phyloP scores from a whole-genome alignment of 2,888 invertebrate species.

The Lacanobia wlatinum region DNA sequence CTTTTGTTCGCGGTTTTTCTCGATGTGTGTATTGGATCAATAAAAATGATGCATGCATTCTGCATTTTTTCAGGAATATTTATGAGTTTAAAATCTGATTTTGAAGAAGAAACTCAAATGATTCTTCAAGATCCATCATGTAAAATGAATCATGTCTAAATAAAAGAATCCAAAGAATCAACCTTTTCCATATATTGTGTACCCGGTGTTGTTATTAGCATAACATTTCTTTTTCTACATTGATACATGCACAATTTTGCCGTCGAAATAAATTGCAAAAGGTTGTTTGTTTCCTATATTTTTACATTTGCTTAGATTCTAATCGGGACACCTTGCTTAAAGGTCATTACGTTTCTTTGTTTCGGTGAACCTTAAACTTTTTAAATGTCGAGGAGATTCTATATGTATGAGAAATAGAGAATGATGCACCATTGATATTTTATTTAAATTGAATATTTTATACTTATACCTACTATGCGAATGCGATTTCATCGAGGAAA shows the following conservation, averaged over 20 bases:
- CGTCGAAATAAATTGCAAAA: constrained; percentile 31
- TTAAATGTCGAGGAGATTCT: constrained; percentile 55
- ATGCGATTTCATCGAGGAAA: too few relatives aligned
- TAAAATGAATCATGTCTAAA: neutral
- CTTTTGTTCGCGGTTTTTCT: constrained; percentile 58
- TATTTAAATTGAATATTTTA: neutral
- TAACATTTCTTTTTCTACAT: constrained; percentile 1
- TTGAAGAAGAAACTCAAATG: neutral
- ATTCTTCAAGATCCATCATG: neutral
- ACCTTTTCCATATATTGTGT: neutral
- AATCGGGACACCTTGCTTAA: constrained; percentile 75
- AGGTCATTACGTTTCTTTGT: constrained; percentile 72
- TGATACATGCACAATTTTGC: constrained; percentile 24
- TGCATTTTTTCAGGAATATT: constrained; percentile 13
- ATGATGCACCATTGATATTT: constrained; percentile 23
- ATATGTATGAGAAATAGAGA: constrained; percentile 10
- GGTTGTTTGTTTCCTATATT: constrained; percentile 56
- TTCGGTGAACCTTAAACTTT: constrained; percentile 59
- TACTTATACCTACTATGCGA: too few relatives aligned
- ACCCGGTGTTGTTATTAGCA: neutral
- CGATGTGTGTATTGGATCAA: constrained; percentile 33
- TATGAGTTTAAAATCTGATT: neutral
- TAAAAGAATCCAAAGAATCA: neutral
- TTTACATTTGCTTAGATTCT: constrained; percentile 75
- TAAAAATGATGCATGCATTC: constrained; percentile 25